A percentile compares a stretch with the other conserved stretches of the same genome.
Evolutionary conservation across 2,797 vertebrate species (phyloP).

Genomic region (Chelon labrosus): DNA sequence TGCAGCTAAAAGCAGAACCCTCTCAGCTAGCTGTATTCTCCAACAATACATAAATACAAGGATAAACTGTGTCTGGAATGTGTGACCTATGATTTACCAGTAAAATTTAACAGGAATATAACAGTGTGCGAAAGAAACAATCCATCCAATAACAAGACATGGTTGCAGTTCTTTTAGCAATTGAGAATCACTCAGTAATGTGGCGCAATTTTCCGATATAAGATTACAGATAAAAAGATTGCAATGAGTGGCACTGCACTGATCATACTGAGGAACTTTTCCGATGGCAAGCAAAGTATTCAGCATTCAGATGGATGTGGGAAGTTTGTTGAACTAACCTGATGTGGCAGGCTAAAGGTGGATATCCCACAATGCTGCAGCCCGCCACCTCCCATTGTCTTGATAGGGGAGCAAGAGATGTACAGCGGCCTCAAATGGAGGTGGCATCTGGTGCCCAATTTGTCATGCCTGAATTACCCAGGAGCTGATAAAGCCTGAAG

Average conservation of each 20-base stretch:
- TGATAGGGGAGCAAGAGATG: constrained; percentile 82
- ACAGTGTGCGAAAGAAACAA: background rate
- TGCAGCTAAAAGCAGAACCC: background rate
- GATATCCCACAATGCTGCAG: constrained; percentile 79
- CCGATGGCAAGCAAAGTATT: constrained; percentile 40
- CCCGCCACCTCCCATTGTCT: constrained; percentile 82
- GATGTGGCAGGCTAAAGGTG: constrained; percentile 78
- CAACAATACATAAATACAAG: background rate
- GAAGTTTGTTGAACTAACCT: constrained; percentile 74
- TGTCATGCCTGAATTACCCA: constrained; percentile 90
- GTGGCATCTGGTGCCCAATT: constrained; percentile 90
- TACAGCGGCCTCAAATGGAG: constrained; percentile 86
- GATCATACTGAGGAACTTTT: constrained; percentile 36
- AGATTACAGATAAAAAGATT: constrained; percentile 17
- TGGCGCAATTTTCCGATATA: background rate
- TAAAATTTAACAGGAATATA: background rate
- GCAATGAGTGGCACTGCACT: constrained; percentile 7
- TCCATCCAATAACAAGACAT: background rate
- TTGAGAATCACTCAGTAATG: background rate
- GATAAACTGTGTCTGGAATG: constrained; percentile 5
- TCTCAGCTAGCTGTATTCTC: background rate
- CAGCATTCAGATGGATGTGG: constrained; percentile 61
- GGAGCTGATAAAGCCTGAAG: constrained; percentile 90
- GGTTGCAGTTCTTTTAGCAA: background rate
- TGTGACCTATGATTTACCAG: background rate